Base-by-base conservation (phyloP, 2,888 invertebrate genomes). In the Yponomeuta sedellus region DNA sequence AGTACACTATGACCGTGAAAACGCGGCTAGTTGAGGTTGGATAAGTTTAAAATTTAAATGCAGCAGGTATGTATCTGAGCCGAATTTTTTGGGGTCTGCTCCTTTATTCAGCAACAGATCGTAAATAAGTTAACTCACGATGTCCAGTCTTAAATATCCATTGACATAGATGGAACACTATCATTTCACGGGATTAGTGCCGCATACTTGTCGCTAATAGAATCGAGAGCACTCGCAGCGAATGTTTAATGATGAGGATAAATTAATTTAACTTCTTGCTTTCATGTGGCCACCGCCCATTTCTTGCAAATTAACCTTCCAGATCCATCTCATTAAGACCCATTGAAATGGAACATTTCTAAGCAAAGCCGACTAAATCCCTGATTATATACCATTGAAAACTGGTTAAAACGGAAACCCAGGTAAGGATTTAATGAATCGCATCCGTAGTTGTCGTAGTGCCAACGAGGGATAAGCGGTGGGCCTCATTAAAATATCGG, bases 391-490 rank as follows among this genome's bases (percentile, higher is more conserved):
- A 34, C 74, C 70, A 70, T 82, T 77, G 69, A 73, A 77, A 65
- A 85, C 88, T 74, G 81, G 88, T 87, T 88, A 78, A 82, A 83
- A 81, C 88, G 90, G 88, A 88, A 85, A 88, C 80, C 81, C 82
- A 82, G 79, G 68, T 79, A 79, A 75, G 74, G 79, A 78, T 81
- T 86, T 85, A 87, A 89, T 88, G 77, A 86, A 87, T 83, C 75
- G 77, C 82, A 85, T 86, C 88, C 87, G 82, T 75, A 77, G 75
- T 74, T 80, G 84, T 79, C 79, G 77, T 76, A 76, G 75, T 68
- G 59, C 61, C 19, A 67, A 68, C 74, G 74, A 78, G 75, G 19
- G 56, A 44, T 64, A 66, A 70, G 78, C 74, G 77, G 72, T 70
- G 71, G 73, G 70, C 70, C 67, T 71, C 67, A 68, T 72, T 71